Conservation (phyloP, 2,888 invertebrate genomes). For the Andrena flavipes region DNA sequence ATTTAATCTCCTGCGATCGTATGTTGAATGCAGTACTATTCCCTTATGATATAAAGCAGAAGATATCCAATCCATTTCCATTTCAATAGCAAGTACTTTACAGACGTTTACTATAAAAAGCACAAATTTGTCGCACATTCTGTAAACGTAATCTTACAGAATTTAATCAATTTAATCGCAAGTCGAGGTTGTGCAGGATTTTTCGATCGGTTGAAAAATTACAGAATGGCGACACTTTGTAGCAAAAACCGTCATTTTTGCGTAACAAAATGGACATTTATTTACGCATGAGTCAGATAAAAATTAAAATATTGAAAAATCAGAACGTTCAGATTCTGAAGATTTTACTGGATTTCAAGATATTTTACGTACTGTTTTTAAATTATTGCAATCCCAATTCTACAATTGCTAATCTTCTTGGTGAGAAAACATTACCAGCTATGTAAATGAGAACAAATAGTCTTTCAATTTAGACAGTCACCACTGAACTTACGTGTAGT, state of each 20-base stretch:
- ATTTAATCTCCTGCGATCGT: conserved; percentile 29
- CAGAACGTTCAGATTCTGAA: too few species aligned
- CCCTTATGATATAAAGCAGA: background rate
- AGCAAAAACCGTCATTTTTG: too few species aligned
- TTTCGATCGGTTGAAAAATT: too few species aligned
- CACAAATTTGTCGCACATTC: background rate
- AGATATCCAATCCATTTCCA: conserved; percentile 2
- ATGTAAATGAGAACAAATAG: background rate
- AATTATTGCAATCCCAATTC: too few species aligned
- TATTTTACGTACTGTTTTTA: too few species aligned
- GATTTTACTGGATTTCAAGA: too few species aligned
- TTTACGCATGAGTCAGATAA: too few species aligned
- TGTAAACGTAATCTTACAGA: background rate
- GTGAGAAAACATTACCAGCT: background rate
- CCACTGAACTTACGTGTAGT: background rate
- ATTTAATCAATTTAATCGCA: background rate
- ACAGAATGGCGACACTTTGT: too few species aligned
- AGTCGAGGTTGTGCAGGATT: too few species aligned
- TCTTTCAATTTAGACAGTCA: background rate
- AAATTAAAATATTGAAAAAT: too few species aligned
- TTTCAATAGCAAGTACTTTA: conserved; percentile 6
- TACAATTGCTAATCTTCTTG: background rate
- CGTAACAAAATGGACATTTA: too few species aligned
- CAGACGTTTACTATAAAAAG: background rate
- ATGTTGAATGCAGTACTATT: conserved; percentile 21